A percentile compares a stretch with the other conserved stretches of the same genome.
These are phyloP conservation scores for Sipha flava DNA, from an alignment of 1,140 invertebrate species.

Conservation along the genomic window DNA sequence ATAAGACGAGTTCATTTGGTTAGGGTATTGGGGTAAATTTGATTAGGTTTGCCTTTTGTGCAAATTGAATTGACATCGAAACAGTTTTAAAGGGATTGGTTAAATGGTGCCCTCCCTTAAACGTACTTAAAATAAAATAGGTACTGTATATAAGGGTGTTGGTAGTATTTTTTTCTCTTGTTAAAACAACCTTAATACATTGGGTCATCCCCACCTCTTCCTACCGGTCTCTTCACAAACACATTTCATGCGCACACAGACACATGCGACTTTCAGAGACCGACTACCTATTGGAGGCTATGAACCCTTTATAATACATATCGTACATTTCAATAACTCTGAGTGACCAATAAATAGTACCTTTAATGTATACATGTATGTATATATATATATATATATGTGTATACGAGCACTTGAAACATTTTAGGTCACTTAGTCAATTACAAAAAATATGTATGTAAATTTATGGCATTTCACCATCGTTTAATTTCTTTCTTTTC, in stretches of 20 bases:
- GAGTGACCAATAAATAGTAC: neutral
- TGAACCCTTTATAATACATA: conserved; percentile 1
- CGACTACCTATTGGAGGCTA: neutral
- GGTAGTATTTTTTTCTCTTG: neutral
- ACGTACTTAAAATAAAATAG: conserved; percentile 14
- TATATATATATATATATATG: too few relatives aligned
- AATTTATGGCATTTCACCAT: neutral
- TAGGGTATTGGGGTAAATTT: neutral
- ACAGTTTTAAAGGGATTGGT: conserved; percentile 30
- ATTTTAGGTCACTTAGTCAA: neutral
- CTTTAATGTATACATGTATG: too few relatives aligned
- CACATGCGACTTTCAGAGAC: neutral
- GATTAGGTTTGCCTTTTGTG: neutral
- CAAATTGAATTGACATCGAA: conserved; percentile 29
- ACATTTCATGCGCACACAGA: too few relatives aligned
- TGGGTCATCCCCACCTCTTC: neutral
- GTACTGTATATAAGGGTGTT: neutral
- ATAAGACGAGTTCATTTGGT: conserved; percentile 16
- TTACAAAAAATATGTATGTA: neutral
- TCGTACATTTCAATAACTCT: neutral
- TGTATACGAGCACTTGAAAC: neutral
- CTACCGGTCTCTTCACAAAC: too few relatives aligned
- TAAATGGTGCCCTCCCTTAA: neutral
- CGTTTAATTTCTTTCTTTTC: too few relatives aligned
- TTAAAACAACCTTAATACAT: neutral